These are phyloP conservation scores for Nebria brevicollis DNA, from an alignment of 2,888 invertebrate genomes.

Conservation along the genomic window DNA sequence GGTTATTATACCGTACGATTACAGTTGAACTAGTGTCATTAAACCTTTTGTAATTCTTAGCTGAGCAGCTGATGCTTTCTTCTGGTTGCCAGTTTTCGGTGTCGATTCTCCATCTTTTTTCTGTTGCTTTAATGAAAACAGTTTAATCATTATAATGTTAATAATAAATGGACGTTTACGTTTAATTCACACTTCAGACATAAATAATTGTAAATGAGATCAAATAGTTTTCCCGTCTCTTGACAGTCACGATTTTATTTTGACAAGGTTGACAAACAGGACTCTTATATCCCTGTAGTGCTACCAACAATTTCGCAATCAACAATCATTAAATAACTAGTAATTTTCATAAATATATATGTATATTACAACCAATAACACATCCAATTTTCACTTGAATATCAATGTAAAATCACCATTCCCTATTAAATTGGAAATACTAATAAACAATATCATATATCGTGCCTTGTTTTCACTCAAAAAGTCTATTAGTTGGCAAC, in stretches of 20 bases:
- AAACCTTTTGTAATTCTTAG: slow-evolving; percentile 96
- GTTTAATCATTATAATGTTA: slow-evolving; percentile 85
- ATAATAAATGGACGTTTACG: slow-evolving; percentile 45
- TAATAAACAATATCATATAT: no score
- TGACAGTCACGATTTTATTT: slow-evolving; percentile 47
- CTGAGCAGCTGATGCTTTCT: slow-evolving; percentile 96
- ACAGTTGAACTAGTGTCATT: slow-evolving; percentile 2
- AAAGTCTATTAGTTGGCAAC: not conserved
- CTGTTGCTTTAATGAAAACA: slow-evolving; percentile 98
- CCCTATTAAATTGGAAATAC: no score
- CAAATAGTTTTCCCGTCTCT: slow-evolving; percentile 37
- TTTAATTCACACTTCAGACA: slow-evolving; percentile 43
- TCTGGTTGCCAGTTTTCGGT: slow-evolving; percentile 79
- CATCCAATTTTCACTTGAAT: no score
- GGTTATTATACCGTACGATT: no score
- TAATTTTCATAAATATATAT: no score
- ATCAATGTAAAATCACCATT: no score
- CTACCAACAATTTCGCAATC: slow-evolving; percentile 15
- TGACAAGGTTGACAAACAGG: slow-evolving; percentile 48
- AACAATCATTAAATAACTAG: no score
- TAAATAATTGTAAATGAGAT: slow-evolving; percentile 44
- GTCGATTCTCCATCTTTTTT: slow-evolving; percentile 95
- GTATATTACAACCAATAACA: no score
- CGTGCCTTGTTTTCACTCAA: no score
- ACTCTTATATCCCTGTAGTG: slow-evolving; percentile 31